Evolutionary conservation across 2,888 invertebrate species (phyloP), one percentile per base, ranked within the genome.

Genomic region (Dicranocentrus wangi): DNA sequence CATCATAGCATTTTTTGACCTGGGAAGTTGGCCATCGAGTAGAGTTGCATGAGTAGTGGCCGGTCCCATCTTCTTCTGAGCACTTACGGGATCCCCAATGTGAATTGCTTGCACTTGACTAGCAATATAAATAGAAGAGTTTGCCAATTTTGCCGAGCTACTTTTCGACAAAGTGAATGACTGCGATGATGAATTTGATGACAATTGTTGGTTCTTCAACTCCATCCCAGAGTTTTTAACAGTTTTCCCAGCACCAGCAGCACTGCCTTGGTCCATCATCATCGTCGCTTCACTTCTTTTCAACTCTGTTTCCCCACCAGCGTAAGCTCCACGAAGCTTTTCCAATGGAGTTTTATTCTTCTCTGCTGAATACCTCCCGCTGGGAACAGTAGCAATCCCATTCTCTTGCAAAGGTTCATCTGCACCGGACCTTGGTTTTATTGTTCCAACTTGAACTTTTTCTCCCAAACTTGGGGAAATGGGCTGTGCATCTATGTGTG

Each of bases 161-260:
- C 70, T 78, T 69, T 78, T 63, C 78, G 70, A 70, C 63, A 70
- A 70, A 78, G 70, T 63, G 61, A 78, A 78, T 78, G 78, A 58
- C 65, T 78, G 25, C 15, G 78, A 78, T 78, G 78, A 78, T 78
- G 78, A 78, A 78, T 78, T 78, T 78, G 78, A 78, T 78, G 78
- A 78, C 78, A 70, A 78, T 78, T 77, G 77, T 69, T 70, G 78
- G 78, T 78, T 78, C 78, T 78, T 78, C 78, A 78, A 78, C 78
- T 78, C 70, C 60, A 70, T 78, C 47, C 70, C 63, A 21, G 60
- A 77, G 77, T 77, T 77, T 69, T 77, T 42, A 42, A 28, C 66
- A 55, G 2, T 51, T 51, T 28, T 68, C 3, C 42, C 15, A 61
- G 60, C 23, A 61, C 19, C 51, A 47, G 76, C n/a, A 47, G 47